A percentile compares a stretch with the other conserved stretches of the same genome.
These are phyloP conservation scores for Sternotherus odoratus DNA, from an alignment of 2,797 vertebrate species.

Conservation along the genomic window DNA sequence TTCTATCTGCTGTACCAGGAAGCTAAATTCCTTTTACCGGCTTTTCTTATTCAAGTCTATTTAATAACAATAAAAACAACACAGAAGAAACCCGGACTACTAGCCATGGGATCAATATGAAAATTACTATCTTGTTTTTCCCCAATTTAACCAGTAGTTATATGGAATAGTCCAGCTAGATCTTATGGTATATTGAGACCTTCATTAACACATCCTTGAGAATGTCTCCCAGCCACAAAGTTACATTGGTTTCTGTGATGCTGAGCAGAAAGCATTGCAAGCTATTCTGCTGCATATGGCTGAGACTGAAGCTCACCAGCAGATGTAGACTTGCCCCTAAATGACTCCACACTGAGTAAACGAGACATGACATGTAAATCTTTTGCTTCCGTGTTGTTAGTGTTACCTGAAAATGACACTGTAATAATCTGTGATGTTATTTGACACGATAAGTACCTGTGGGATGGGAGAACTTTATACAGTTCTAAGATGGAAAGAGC, in stretches of 20 bases:
- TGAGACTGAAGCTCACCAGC: not conserved
- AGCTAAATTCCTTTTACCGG: slow-evolving; percentile 61
- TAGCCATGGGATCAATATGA: slow-evolving; percentile 56
- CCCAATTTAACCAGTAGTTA: slow-evolving; percentile 46
- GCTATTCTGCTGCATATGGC: not conserved
- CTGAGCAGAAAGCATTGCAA: not conserved
- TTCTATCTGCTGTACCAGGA: slow-evolving; percentile 66
- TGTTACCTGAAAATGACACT: slow-evolving; percentile 49
- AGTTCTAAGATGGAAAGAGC: not conserved
- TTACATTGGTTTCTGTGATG: not conserved
- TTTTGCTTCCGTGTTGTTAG: not conserved
- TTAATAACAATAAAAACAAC: slow-evolving; percentile 58
- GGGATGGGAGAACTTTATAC: not conserved
- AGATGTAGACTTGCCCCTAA: slow-evolving; percentile 25
- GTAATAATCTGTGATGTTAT: slow-evolving; percentile 1
- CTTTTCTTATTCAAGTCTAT: slow-evolving; percentile 68
- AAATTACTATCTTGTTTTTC: slow-evolving; percentile 70
- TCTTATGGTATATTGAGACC: slow-evolving; percentile 31
- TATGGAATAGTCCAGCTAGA: slow-evolving; percentile 25
- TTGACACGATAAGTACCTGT: slow-evolving; percentile 19
- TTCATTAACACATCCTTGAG: slow-evolving; percentile 2
- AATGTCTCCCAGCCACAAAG: not conserved
- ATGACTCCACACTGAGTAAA: slow-evolving; percentile 5
- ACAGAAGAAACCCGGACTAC: slow-evolving; percentile 63
- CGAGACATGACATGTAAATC: slow-evolving; percentile 34